These are phyloP conservation scores for Clarias macrocephalus DNA, from an alignment of 2,113 vertebrate genomes.

Conservation along the genomic window DNA sequence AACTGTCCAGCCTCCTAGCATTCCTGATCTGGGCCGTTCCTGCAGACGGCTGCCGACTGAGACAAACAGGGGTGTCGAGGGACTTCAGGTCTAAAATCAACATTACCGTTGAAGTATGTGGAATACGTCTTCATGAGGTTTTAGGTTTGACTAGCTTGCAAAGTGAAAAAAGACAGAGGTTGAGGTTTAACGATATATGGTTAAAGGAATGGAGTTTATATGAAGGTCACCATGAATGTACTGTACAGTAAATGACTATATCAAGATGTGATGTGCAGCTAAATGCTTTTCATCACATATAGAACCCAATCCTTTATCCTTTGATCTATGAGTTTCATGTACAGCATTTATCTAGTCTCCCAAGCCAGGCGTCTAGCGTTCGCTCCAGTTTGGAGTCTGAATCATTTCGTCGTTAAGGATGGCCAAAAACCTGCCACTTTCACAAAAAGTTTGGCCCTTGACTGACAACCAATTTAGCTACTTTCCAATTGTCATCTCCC, in stretches of 20 bases:
- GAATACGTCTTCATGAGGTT: constrained; percentile 5
- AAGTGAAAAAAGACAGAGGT: neutral
- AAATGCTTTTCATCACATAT: neutral
- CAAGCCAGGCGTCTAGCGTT: neutral
- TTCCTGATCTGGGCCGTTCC: constrained; percentile 50
- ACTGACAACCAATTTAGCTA: neutral
- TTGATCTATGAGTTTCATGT: neutral
- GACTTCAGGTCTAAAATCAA: neutral
- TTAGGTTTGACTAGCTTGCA: neutral
- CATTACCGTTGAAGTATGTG: neutral
- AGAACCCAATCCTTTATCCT: neutral
- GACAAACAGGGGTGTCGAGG: constrained; percentile 4
- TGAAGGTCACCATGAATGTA: neutral
- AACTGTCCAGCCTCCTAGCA: constrained; percentile 40
- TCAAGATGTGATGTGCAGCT: neutral
- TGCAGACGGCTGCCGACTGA: constrained; percentile 42
- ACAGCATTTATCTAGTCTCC: neutral
- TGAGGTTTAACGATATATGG: neutral
- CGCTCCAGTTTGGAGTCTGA: neutral
- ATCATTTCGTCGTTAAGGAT: neutral
- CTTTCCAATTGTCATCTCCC: neutral
- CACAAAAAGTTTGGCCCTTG: neutral
- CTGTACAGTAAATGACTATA: neutral
- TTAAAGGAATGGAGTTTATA: neutral
- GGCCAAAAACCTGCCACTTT: neutral